Evolutionary conservation across 2,797 vertebrate species (phyloP).

Genomic region (Coregonus suidteri): DNA sequence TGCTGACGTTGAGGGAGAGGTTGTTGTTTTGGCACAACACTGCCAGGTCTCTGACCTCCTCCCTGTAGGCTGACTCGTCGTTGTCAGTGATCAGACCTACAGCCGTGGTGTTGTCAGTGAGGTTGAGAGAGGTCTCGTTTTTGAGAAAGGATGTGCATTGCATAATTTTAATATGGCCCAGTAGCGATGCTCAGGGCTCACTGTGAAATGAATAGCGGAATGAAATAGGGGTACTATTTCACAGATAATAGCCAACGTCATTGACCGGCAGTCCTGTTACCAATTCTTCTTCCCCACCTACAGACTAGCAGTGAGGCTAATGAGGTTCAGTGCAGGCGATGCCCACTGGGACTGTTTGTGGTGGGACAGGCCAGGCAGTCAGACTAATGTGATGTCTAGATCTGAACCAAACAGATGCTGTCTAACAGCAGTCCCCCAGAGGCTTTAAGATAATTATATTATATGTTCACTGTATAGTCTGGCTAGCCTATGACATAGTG

Average conservation of each 20-base stretch:
- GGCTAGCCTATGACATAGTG: too few relatives aligned
- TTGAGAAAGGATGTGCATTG: neutral
- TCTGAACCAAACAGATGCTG: neutral
- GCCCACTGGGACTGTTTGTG: neutral
- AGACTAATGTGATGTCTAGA: neutral
- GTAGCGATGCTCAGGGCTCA: neutral
- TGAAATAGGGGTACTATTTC: neutral
- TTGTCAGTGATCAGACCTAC: too few relatives aligned
- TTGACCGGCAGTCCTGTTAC: conserved; percentile 14
- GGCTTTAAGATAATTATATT: too few relatives aligned
- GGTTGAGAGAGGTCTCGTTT: neutral
- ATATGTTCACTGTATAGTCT: too few relatives aligned
- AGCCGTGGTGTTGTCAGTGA: too few relatives aligned
- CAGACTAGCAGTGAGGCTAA: neutral
- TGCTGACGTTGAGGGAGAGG: too few relatives aligned
- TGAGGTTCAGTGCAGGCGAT: neutral
- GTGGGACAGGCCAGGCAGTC: neutral
- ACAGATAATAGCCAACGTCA: conserved; percentile 13
- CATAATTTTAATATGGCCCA: neutral
- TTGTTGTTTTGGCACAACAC: too few relatives aligned
- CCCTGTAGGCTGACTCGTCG: too few relatives aligned
- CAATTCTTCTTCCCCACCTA: conserved; percentile 10
- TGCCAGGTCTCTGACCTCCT: too few relatives aligned
- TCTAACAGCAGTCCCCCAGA: neutral
- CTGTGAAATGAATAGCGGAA: conserved; percentile 1